Evolutionary conservation across 2,113 vertebrate genomes (phyloP), one percentile per base, ranked within the genome.

Genomic region (Atlantisia rogersi): DNA sequence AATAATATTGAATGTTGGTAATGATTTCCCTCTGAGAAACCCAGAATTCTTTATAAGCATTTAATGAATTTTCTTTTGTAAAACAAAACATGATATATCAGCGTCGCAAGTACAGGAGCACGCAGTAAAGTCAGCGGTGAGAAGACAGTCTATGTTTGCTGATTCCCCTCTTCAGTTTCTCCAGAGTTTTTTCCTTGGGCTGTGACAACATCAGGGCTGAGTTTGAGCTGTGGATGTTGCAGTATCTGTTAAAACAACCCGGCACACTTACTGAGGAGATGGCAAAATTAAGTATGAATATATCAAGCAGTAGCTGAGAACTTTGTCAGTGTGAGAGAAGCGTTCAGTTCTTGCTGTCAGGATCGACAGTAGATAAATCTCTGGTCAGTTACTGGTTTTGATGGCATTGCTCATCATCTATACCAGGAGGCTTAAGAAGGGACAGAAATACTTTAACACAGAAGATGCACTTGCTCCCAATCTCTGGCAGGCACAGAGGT

Each of bases 61-160:
- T 92, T 96, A 91, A 94, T 93, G 55, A 94, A 73, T 90, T 92
- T 94, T 42, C 48, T 86, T 88, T 91, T 64, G 35, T 75, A 52
- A 93, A 91, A 64, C 11, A 42, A 81, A 91, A 26, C 13, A 6
- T 35, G 39, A 59, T n/a, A 2, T 65, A 53, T 40, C 26, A 11
- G 15, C 35, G 12, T 58, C 73, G 42, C 59, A 87, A 89, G 26
- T 29, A 52, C 22, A 55, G 42, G 37, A 82, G 31, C 24, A 79
- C 28, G 32, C 5, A 39, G 24, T 13, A 63, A 86, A 68, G n/a
- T 60, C 39, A 62, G 58, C 5, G 15, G 8, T n/a, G 40, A 80
- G 46, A 80, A 77, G 15, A 37, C 11, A 77, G 29, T 60, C 46
- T 70, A 22, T 7, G 17, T 81, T 84, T 93, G 22, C 26, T 31